Base-by-base conservation (phyloP, 2,797 vertebrate species). In the Poeciliopsis presidionis region DNA sequence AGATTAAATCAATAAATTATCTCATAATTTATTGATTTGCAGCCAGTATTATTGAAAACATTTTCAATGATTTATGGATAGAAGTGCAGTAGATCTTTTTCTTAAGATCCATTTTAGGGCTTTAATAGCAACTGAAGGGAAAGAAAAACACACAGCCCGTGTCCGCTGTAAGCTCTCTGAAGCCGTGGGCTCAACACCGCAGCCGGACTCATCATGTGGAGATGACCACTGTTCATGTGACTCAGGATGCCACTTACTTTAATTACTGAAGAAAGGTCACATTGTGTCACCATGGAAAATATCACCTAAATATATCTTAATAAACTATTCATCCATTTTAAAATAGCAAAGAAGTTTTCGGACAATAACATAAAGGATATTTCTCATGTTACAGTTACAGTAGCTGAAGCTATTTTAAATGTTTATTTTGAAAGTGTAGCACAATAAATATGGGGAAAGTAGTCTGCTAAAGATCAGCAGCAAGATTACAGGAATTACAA, bases 201-300 rank as follows among this genome's bases (percentile, higher is more conserved):
- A 53, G 75, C 86, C 76, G 7, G 83, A 71, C 77, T 81, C 79
- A 14, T 81, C 51, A 81, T 88, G 79, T 78, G 81, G 88, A 91
- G 86, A 81, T 87, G 87, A 85, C 85, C 90, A 87, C 85, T 49
- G 72, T 92, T 92, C 93, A 92, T 93, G 90, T 91, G 92, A 91
- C 92, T 72, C 79, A 90, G 85, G 90, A 88, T 90, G 87, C 85
- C 86, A 80, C 87, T 90, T 92, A 91, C 90, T 94, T 93, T 91
- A 90, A 91, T 91, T 94, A 93, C 94, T 87, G 84, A 86, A 92
- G 89, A 94, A 96, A 96, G 96, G 94, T 95, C 94, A 95, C 86
- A 88, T 87, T 89, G 88, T 93, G 86, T 87, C 86, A 91, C 90
- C 87, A 82, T 93, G 92, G 90, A 93, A 94, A 67, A 41, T 89